phyloP scores from a whole-genome alignment of 2,888 invertebrate genomes.

The Leuctra nigra region DNA sequence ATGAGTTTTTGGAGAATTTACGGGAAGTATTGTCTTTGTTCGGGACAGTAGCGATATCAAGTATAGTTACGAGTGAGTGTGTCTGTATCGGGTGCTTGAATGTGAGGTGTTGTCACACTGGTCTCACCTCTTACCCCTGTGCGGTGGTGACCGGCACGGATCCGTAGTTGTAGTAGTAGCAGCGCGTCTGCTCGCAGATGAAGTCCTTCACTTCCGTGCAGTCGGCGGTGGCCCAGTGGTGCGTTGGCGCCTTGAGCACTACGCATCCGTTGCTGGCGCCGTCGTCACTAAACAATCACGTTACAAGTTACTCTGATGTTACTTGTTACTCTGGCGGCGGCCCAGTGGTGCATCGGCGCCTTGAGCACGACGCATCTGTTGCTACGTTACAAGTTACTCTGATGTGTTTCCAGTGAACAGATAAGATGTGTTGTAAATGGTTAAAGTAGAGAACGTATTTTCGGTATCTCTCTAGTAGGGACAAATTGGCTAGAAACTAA shows the following conservation, averaged over 20 bases:
- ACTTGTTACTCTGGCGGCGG: too few species aligned
- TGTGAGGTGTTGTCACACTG: too few species aligned
- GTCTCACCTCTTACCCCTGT: slow-evolving; percentile 88
- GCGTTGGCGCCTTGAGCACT: slow-evolving; percentile 65
- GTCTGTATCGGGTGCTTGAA: slow-evolving; percentile 45
- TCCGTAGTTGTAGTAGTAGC: slow-evolving; percentile 87
- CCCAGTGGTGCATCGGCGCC: slow-evolving; percentile 73
- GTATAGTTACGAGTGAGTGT: neutral
- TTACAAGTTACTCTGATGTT: too few species aligned
- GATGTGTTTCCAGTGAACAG: too few species aligned
- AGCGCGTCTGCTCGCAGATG: slow-evolving; percentile 84
- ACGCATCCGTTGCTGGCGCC: slow-evolving; percentile 60
- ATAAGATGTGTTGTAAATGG: too few species aligned
- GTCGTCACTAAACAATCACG: slow-evolving; percentile 4
- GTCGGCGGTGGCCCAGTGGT: slow-evolving; percentile 77
- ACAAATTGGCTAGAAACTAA: too few species aligned
- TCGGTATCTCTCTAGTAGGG: too few species aligned
- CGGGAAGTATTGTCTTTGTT: neutral
- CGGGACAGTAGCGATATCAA: neutral
- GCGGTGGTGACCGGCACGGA: slow-evolving; percentile 82
- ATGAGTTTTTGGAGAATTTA: too few species aligned
- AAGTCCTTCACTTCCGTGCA: slow-evolving; percentile 79
- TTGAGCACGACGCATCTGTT: slow-evolving; percentile 72
- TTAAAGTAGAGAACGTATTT: too few species aligned
- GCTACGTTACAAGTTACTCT: slow-evolving; percentile 34